Percentiles rank a stretch among this genome's conserved stretches.
phyloP scores from a whole-genome alignment of 2,888 invertebrate species.

The Trissonchulus latispiculum region DNA sequence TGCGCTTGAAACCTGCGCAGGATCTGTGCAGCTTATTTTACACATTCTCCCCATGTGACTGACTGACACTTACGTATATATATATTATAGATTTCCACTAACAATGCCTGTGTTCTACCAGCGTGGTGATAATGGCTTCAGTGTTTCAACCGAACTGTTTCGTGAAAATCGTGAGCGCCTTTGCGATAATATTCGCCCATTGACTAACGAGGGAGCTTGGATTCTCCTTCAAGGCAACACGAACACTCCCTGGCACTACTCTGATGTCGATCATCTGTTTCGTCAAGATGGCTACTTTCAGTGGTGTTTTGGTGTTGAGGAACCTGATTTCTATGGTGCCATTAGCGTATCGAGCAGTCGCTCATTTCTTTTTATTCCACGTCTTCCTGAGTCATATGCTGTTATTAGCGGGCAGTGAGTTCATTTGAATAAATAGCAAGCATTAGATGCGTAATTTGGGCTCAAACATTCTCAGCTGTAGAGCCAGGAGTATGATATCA shows the following conservation, averaged over 20 bases:
- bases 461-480: too few species aligned
- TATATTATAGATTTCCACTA: too few species aligned
- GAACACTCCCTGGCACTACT: not conserved
- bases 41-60: too few species aligned
- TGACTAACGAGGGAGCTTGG: not conserved
- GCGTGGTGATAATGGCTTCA: not conserved
- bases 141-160: not conserved
- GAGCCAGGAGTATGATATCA: too few species aligned
- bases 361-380: constrained; percentile 71
- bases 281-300: constrained; percentile 86
- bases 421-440: too few species aligned
- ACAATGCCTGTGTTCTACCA: not conserved
- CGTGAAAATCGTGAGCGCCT: not conserved
- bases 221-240: not conserved
- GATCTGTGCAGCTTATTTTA: too few species aligned
- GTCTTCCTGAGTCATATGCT: constrained; percentile 70
- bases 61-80: too few species aligned
- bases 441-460: too few species aligned
- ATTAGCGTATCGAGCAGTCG: constrained; percentile 46
- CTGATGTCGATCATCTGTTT: not conserved
- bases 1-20: too few species aligned
- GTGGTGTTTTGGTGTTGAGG: constrained; percentile 86
- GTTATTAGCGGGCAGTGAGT: constrained; percentile 77
- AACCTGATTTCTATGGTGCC: constrained; percentile 79
- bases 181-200: not conserved